A percentile compares a stretch with the other conserved stretches of the same genome.
Evolutionary conservation across 30 jellyfish, hydroid and myxozoan genomes (phyloP).

Genomic region (Hydractinia echinata): DNA sequence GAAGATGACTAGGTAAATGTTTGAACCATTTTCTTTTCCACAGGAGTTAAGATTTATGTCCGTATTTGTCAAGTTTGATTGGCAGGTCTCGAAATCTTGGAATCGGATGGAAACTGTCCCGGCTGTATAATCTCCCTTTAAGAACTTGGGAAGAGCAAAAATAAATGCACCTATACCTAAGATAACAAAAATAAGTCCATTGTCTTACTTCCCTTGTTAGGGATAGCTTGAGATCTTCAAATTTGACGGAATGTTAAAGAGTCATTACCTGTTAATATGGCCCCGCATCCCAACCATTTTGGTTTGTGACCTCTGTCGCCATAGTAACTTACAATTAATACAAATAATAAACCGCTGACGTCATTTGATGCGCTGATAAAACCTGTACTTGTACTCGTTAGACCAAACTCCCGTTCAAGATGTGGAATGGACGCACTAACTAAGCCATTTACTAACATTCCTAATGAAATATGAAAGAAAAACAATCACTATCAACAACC

Average conservation of each 20-base stretch:
- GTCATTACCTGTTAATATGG: conserved; percentile 43
- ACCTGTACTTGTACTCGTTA: conserved; percentile 55
- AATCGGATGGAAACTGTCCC: conserved; percentile 4
- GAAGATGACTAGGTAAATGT: conserved; percentile 36
- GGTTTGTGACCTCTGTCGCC: conserved; percentile 67
- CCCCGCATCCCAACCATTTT: conserved; percentile 59
- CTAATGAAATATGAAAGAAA: conserved; percentile 8
- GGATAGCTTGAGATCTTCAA: no score
- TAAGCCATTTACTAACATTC: conserved; percentile 56
- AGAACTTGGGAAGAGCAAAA: conserved; percentile 49
- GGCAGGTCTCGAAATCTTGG: neutral
- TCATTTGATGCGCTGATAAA: conserved; percentile 54
- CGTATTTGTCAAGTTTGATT: conserved; percentile 22
- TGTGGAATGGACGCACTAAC: conserved; percentile 51
- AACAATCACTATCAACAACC: neutral
- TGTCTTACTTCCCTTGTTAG: no score
- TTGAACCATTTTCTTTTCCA: conserved; percentile 4
- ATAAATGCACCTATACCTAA: conserved; percentile 58
- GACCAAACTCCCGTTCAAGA: conserved; percentile 66
- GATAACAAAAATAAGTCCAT: neutral
- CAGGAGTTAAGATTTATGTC: conserved; percentile 15
- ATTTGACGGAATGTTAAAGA: no score
- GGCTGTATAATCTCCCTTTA: conserved; percentile 44
- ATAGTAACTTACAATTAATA: conserved; percentile 44
- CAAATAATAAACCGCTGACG: conserved; percentile 48